Evolutionary conservation across 30 jellyfish, hydroid and myxozoan species (phyloP), one percentile per base, ranked within the genome.

Genomic region (Chrysaora quinquecirrha): DNA sequence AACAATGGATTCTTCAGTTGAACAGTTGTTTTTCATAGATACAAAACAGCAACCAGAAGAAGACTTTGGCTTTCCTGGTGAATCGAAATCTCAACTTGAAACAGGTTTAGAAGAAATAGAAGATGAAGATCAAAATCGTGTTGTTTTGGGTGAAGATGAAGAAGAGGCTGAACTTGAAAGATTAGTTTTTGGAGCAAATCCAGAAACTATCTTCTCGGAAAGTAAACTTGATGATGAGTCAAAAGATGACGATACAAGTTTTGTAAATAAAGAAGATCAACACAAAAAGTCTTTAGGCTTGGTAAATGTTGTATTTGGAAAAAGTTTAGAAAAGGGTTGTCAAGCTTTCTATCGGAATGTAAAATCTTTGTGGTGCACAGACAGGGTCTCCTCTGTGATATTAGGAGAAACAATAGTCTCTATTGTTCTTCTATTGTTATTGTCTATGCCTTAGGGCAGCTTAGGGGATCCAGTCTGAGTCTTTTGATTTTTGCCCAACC

Each of bases 141-240:
- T 20, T 60, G 12, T 48, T 64, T 20, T 80, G 21, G 90, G 90
- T 6, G 27, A 29, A n/a, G 90, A 80, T 80, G 76, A 80, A 16
- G 90, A 80, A 48, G 90, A 80, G 23, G 66, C 64, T 1, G 90
- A 80, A 70, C 66, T 80, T 10, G 90, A 80, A 54, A 29, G 50
- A 48, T 65, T 80, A 6, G 90, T 80, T 48, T 65, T 80, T 64
- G 90, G 90, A 18, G 90, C 58, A 30, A 67, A 21, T 28, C 68
- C 90, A 47, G 90, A 80, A 24, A 47, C 16, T 7, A 24, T 80
- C 6, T 48, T 80, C 25, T 50, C 38, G 1, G 90, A 65, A 30
- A 76, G 66, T 2, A 76, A 78, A 16, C 33, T 50, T 7, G 48
- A 76, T 11, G 70, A 32, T 2, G 62, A 34, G 48, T 24, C 33